A percentile compares a stretch with the other conserved stretches of the same genome.
Conservation (phyloP, 2,797 vertebrate species). For the Catamblyrhynchus diadema region DNA sequence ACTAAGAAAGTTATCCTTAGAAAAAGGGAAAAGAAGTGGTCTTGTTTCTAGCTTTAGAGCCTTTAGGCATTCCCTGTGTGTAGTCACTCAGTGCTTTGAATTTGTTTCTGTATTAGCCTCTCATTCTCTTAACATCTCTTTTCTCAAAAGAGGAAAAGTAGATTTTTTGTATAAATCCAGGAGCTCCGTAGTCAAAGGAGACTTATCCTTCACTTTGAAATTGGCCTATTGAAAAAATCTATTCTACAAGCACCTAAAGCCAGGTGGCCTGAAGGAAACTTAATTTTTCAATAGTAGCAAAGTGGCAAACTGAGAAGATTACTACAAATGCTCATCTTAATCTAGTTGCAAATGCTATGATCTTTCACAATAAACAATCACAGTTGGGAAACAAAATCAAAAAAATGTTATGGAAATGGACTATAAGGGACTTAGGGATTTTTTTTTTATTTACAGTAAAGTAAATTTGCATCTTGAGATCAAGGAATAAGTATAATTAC, state of each 20-base stretch:
- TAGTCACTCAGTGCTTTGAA: neutral
- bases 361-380: neutral
- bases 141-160: neutral
- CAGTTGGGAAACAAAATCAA: neutral
- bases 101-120: constrained; percentile 15
- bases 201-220: neutral
- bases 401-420: neutral
- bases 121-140: neutral
- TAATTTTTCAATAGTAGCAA: neutral
- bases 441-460: neutral
- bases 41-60: neutral
- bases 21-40: neutral
- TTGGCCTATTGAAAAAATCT: neutral
- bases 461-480: neutral
- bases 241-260: neutral
- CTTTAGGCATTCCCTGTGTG: neutral
- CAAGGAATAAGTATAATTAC: neutral
- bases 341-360: neutral
- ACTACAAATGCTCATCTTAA: neutral
- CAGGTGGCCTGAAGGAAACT: neutral
- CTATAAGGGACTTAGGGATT: neutral
- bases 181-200: neutral
- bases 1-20: neutral
- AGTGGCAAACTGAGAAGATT: neutral
- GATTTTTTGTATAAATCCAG: neutral